These are phyloP conservation scores for Priocnemis perturbator DNA, from an alignment of 2,888 invertebrate species.

Conservation along the genomic window DNA sequence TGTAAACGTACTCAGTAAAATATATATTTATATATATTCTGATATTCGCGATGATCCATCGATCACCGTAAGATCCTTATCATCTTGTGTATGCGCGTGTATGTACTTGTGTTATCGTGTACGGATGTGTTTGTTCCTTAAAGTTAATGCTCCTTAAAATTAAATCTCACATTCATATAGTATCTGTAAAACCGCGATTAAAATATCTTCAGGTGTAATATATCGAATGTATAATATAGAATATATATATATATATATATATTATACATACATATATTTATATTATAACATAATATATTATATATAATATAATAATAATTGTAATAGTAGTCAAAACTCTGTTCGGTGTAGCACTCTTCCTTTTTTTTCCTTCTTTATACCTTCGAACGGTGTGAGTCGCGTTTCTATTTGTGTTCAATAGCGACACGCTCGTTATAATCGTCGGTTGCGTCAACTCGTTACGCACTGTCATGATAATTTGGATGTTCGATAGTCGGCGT, in stretches of 20 bases:
- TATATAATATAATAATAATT: slow-evolving; percentile 48
- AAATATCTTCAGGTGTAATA: slow-evolving; percentile 69
- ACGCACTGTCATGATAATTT: slow-evolving; percentile 30
- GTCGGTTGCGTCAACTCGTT: background rate
- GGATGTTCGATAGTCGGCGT: background rate
- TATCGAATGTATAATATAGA: slow-evolving; percentile 44
- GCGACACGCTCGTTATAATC: no score
- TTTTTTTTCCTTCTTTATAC: slow-evolving; percentile 25
- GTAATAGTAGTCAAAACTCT: slow-evolving; percentile 67
- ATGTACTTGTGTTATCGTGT: background rate
- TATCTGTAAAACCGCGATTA: slow-evolving; percentile 71
- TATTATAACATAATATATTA: slow-evolving; percentile 41
- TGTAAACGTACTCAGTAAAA: slow-evolving; percentile 70
- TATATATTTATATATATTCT: slow-evolving; percentile 38
- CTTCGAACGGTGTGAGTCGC: background rate
- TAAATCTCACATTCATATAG: slow-evolving; percentile 65
- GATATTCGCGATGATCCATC: background rate
- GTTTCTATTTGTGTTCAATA: background rate
- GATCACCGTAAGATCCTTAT: no score
- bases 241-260: slow-evolving; percentile 42
- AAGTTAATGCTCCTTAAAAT: slow-evolving; percentile 56
- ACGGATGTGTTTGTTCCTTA: slow-evolving; percentile 34
- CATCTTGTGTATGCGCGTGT: slow-evolving; percentile 2
- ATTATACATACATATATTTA: slow-evolving; percentile 33
- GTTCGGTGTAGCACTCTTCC: slow-evolving; percentile 50